Evolutionary conservation across 2,113 vertebrate species (phyloP).

Genomic region (Reinhardtius hippoglossoides): DNA sequence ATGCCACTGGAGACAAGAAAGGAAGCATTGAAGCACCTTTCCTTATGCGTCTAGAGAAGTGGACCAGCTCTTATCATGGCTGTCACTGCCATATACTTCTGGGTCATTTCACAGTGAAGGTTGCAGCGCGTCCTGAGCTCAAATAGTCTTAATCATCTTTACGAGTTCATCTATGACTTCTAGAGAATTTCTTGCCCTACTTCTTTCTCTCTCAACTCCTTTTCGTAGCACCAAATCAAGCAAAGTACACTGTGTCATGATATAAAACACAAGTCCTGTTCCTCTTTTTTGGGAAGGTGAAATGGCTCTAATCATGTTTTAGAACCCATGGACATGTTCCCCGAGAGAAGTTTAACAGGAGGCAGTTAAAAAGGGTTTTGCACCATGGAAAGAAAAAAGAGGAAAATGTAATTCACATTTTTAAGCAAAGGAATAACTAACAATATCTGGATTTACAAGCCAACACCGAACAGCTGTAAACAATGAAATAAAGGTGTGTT

Average conservation of each 20-base stretch:
- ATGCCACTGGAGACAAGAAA: neutral
- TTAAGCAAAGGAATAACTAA: neutral
- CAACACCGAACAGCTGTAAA: neutral
- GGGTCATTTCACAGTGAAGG: neutral
- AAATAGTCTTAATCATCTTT: neutral
- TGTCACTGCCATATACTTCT: neutral
- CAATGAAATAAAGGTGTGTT: neutral
- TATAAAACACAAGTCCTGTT: neutral
- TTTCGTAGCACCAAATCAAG: neutral
- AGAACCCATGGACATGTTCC: conserved; percentile 7
- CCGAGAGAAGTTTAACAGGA: neutral
- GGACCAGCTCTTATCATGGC: neutral
- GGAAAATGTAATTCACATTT: neutral
- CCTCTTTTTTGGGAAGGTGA: neutral
- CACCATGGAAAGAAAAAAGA: neutral
- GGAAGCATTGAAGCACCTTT: neutral
- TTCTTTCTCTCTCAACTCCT: neutral
- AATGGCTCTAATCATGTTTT: conserved; percentile 17
- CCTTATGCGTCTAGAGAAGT: neutral
- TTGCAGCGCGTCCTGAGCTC: neutral
- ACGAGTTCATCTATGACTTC: neutral
- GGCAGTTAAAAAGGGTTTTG: neutral
- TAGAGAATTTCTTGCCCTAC: neutral
- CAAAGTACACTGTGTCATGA: neutral
- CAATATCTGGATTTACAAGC: neutral